Evolutionary conservation across 2,888 invertebrate genomes (phyloP).

Genomic region (Chesias legatella): DNA sequence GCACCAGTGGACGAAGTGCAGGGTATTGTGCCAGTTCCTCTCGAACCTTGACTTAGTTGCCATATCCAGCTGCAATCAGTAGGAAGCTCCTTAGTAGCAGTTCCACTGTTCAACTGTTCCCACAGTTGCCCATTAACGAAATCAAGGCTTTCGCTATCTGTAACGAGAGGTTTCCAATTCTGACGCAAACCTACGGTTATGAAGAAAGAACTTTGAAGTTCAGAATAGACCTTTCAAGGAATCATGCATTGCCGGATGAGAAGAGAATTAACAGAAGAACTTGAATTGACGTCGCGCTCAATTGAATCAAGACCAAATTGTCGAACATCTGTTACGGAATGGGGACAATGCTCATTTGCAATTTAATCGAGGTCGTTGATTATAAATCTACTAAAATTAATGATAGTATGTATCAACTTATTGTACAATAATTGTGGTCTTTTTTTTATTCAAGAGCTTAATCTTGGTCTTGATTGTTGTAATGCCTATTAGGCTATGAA

Average conservation of each 20-base stretch:
- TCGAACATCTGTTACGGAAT: constrained; percentile 30
- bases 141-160: constrained; percentile 76
- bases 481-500: constrained; percentile 22
- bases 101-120: constrained; percentile 63
- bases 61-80: constrained; percentile 80
- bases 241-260: constrained; percentile 40
- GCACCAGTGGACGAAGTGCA: constrained; percentile 86
- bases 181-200: constrained; percentile 65
- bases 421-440: too few relatives aligned
- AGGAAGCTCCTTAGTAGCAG: constrained; percentile 76
- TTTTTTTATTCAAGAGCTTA: too few relatives aligned
- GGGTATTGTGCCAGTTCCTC: constrained; percentile 84
- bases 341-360: constrained; percentile 37
- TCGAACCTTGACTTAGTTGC: constrained; percentile 80
- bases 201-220: constrained; percentile 50
- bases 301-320: constrained; percentile 29
- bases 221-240: constrained; percentile 49
- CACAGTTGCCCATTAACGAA: constrained; percentile 68
- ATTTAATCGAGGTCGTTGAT: constrained; percentile 38
- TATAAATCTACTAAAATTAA: constrained; percentile 18
- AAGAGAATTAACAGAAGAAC: constrained; percentile 3
- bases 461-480: constrained; percentile 20
- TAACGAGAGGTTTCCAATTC: constrained; percentile 79
- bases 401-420: constrained; percentile 11
- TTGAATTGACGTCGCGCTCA: constrained; percentile 18